These are phyloP conservation scores for Monomorium pharaonis DNA, from an alignment of 1,140 invertebrate species.

Conservation along the genomic window DNA sequence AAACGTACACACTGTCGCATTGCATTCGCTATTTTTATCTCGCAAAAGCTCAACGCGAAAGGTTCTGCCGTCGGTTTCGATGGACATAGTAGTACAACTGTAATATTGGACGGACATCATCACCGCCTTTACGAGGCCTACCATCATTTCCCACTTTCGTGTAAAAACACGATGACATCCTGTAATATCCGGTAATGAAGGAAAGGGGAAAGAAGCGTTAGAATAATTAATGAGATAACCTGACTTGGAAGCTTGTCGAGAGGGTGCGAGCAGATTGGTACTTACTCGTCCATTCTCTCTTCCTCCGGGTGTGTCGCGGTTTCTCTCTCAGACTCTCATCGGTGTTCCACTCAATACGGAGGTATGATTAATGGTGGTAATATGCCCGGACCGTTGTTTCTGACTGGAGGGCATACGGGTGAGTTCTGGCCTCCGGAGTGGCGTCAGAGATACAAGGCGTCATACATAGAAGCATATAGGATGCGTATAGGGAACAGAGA, in stretches of 20 bases:
- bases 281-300: background rate
- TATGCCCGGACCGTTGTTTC: slow-evolving; percentile 63
- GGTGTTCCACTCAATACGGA: slow-evolving; percentile 60
- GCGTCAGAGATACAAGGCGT: slow-evolving; percentile 3
- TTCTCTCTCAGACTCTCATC: slow-evolving; percentile 29
- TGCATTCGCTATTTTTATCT: slow-evolving; percentile 11
- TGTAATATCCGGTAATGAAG: slow-evolving; percentile 38
- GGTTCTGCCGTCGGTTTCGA: background rate
- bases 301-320: background rate
- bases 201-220: slow-evolving; percentile 20
- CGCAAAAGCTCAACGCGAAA: background rate
- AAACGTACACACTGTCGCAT: background rate
- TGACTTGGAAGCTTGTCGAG: background rate
- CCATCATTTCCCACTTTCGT: slow-evolving; percentile 11
- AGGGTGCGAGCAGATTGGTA: slow-evolving; percentile 2
- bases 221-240: slow-evolving; percentile 47
- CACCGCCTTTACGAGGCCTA: background rate
- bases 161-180: slow-evolving; percentile 35
- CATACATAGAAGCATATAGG: background rate
- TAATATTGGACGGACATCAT: slow-evolving; percentile 35
- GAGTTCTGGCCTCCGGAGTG: slow-evolving; percentile 18
- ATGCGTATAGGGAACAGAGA: background rate
- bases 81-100: slow-evolving; percentile 22
- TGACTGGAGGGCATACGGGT: slow-evolving; percentile 37
- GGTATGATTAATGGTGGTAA: slow-evolving; percentile 67